Evolutionary conservation across 2,888 invertebrate species (phyloP).

Genomic region (Heteromyza rotundicornis): DNA sequence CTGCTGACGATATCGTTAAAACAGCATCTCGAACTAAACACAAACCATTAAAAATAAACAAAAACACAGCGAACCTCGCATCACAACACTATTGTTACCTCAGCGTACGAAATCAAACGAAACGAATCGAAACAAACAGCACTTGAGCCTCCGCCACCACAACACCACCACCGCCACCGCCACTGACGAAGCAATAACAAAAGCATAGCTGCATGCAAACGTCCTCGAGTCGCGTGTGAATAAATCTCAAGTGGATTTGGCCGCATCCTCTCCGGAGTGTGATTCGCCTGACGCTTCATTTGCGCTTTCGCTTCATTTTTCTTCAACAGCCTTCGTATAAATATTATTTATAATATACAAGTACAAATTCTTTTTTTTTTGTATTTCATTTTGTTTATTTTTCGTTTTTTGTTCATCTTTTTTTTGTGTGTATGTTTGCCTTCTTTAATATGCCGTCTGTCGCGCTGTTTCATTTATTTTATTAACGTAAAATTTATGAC

Average conservation of each 20-base stretch:
- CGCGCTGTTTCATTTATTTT: neutral
- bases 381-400: neutral
- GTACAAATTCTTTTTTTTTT: neutral
- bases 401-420: neutral
- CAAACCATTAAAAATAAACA: too few species aligned
- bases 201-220: neutral
- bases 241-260: neutral
- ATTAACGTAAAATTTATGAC: slow-evolving; percentile 3
- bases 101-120: too few species aligned
- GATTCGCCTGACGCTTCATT: slow-evolving; percentile 3
- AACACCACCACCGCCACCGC: slow-evolving; percentile 20
- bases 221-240: neutral
- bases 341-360: too few species aligned
- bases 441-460: neutral
- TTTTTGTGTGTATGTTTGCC: neutral
- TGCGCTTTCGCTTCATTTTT: neutral
- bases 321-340: neutral
- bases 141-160: slow-evolving; percentile 10
- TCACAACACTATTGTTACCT: too few species aligned
- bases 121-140: too few species aligned
- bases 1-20: too few species aligned
- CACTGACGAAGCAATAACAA: too few species aligned
- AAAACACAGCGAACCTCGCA: too few species aligned
- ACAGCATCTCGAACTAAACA: too few species aligned
- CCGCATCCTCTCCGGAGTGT: neutral